phyloP scores from a whole-genome alignment of 2,888 invertebrate genomes.

The Scaptomyza polygonia region DNA sequence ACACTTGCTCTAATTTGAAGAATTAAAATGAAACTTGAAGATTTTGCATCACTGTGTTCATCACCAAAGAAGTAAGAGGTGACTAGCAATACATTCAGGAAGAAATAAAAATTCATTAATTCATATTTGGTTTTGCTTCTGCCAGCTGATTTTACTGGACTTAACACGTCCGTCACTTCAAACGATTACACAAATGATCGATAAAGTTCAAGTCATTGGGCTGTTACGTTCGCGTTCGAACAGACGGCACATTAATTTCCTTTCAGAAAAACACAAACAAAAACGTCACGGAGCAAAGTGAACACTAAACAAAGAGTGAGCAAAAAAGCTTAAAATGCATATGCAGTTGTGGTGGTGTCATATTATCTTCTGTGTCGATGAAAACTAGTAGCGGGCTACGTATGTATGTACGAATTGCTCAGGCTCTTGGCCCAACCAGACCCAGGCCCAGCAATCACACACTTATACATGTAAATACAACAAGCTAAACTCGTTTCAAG shows the following conservation, averaged over 20 bases:
- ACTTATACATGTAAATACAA: slow-evolving; percentile 51
- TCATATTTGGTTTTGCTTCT: too few species aligned
- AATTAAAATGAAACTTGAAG: too few species aligned
- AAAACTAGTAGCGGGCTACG: slow-evolving; percentile 76
- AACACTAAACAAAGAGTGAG: background rate
- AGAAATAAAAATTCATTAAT: too few species aligned
- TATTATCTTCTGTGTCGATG: slow-evolving; percentile 59
- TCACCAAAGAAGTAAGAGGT: too few species aligned
- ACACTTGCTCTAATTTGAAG: too few species aligned
- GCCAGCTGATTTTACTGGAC: too few species aligned
- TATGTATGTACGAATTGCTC: slow-evolving; percentile 47
- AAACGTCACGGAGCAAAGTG: slow-evolving; percentile 58
- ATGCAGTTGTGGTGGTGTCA: slow-evolving; percentile 51
- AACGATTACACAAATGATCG: background rate
- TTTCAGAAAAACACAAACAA: slow-evolving; percentile 64
- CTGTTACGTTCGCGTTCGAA: background rate
- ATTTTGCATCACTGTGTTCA: too few species aligned
- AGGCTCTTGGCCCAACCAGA: slow-evolving; percentile 29
- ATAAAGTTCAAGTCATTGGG: background rate
- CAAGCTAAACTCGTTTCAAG: slow-evolving; percentile 74
- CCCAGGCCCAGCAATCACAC: slow-evolving; percentile 25
- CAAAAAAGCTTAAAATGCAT: slow-evolving; percentile 45
- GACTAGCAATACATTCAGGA: too few species aligned
- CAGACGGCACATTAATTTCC: slow-evolving; percentile 45
- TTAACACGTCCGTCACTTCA: too few species aligned